Evolutionary conservation across 1,140 invertebrate species (phyloP), one percentile per base, ranked within the genome.

Genomic region (Bombus vancouverensis): DNA sequence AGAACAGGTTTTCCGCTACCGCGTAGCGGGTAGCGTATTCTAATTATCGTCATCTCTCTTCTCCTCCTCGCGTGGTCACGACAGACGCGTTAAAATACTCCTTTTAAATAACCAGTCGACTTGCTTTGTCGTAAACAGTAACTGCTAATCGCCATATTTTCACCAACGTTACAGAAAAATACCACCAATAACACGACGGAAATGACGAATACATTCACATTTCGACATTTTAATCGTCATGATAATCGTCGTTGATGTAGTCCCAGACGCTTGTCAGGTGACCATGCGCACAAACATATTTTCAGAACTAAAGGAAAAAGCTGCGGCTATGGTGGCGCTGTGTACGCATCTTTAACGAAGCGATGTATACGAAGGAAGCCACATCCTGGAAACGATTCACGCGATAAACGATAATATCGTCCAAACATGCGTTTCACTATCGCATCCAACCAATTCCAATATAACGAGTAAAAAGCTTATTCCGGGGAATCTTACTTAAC

Each of bases 361-460:
- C 32, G 89, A 85, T 81, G 83, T 39, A 77, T 39, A 77, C 39
- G 65, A 53, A 47, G 32, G 87, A 83, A 75, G 80, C 89, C 76
- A 90, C 91, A 92, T 92, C 91, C 91, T 90, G 92, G 90, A 92
- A 92, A 85, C 62, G 85, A 79, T 73, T 53, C 86, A 13, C 70
- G 70, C 68, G 90, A 90, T 85, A 91, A 88, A 85, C 80, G 39
- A 87, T 47, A 8, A 53, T 34, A 25, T 32, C 34, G 10, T n/a
- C 28, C 39, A 9, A 25, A 42, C n/a, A 22, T 42, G 13, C 3
- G 6, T 44, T 1, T 73, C n/a, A 9, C 47, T 32, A 28, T 18
- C 22, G 53, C 13, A 13, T 53, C 39, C 22, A 47, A 8, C 44
- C 2, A 10, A 18, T 32, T 53, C 34, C 12, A 28, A 42, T 37